phyloP scores from a whole-genome alignment of 2,113 vertebrate genomes.

The Glaucomys volans region DNA sequence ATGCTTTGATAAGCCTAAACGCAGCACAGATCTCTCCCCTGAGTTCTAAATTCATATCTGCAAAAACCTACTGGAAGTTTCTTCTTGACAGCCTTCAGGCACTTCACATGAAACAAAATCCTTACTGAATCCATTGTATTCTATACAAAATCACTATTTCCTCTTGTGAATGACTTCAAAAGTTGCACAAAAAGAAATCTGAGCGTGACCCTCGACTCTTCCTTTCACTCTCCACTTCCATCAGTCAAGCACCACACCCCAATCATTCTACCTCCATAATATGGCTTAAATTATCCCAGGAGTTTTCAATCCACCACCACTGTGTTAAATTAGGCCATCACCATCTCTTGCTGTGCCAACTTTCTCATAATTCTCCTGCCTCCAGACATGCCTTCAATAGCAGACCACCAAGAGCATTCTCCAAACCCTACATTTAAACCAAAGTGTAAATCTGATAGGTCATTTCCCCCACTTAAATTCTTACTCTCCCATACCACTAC shows the following conservation, averaged over 20 bases:
- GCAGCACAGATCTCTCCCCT: background rate
- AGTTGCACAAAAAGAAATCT: background rate
- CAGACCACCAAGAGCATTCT: background rate
- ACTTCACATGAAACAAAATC: constrained; percentile 24
- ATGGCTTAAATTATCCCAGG: background rate
- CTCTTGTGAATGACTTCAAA: background rate
- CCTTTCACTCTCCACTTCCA: background rate
- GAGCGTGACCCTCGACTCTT: background rate
- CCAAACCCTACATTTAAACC: background rate
- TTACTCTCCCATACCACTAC: background rate
- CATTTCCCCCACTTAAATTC: background rate
- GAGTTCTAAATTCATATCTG: constrained; percentile 20
- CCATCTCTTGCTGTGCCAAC: background rate
- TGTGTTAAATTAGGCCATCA: background rate
- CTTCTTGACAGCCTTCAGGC: background rate
- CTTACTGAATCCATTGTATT: background rate
- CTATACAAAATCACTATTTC: background rate
- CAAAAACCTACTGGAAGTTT: background rate
- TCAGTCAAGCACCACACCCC: background rate
- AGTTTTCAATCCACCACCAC: background rate
- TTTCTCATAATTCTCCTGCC: background rate
- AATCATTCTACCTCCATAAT: background rate
- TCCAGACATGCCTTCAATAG: background rate
- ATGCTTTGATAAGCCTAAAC: constrained; percentile 32
- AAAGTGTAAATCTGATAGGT: background rate